These are phyloP conservation scores for Cacatua alba DNA, from an alignment of 2,113 vertebrate species.

Conservation along the genomic window DNA sequence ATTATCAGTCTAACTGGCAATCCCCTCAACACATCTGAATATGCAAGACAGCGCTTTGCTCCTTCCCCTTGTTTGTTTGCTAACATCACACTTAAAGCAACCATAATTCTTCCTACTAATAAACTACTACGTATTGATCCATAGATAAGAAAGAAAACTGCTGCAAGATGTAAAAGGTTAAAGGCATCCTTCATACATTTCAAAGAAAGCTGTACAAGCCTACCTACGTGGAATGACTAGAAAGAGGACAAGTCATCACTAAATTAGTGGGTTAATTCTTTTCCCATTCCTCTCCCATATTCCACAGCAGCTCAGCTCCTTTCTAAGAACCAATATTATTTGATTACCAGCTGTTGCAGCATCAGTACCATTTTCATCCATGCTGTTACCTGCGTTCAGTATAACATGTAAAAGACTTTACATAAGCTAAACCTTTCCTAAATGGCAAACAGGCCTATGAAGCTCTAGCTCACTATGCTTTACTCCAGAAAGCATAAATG, in stretches of 20 bases:
- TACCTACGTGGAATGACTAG: rapidly evolving
- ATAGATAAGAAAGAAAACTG: neutral
- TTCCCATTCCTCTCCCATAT: neutral
- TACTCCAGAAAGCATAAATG: neutral
- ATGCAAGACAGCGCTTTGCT: neutral
- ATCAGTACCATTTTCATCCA: neutral
- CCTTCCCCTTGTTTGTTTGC: neutral
- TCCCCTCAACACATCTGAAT: neutral
- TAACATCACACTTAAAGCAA: neutral
- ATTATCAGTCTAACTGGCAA: neutral
- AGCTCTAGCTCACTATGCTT: neutral
- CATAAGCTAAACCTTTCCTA: neutral
- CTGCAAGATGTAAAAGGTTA: neutral
- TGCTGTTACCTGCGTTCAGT: neutral
- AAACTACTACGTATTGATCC: rapidly evolving
- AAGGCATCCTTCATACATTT: neutral
- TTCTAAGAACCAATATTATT: neutral
- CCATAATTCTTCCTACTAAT: neutral
- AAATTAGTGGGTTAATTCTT: rapidly evolving
- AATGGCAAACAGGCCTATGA: neutral
- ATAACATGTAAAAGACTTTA: neutral
- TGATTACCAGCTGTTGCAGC: neutral
- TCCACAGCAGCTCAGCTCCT: neutral
- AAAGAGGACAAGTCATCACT: neutral
- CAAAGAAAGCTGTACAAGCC: neutral